Conservation (phyloP, 2,888 invertebrate species). For the Chirona hameri region DNA sequence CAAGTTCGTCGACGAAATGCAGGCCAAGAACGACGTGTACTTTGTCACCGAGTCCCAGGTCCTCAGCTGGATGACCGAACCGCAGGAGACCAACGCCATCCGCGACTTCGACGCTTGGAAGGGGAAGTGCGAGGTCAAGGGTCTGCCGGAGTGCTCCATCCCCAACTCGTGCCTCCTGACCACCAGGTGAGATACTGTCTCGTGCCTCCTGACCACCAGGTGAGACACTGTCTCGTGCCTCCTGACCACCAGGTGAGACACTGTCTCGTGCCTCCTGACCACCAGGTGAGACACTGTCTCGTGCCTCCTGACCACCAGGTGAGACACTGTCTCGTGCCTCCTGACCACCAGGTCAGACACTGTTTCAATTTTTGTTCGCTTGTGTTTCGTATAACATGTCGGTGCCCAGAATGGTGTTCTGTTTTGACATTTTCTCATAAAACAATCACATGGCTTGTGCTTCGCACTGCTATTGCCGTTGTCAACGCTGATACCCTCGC, state of each 20-base stretch:
- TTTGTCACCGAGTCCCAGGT: slow-evolving; percentile 78
- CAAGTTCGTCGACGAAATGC: slow-evolving; percentile 90
- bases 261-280: slow-evolving; percentile 79
- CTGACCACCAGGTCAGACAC: too few relatives aligned
- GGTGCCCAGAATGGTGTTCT: too few relatives aligned
- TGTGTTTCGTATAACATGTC: too few relatives aligned
- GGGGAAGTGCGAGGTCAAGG: slow-evolving; percentile 90
- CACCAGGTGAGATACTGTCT: slow-evolving; percentile 54
- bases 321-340: too few relatives aligned
- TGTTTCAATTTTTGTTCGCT: neutral
- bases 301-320: slow-evolving; percentile 77
- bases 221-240: slow-evolving; percentile 72
- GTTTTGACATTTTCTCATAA: too few relatives aligned
- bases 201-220: slow-evolving; percentile 77
- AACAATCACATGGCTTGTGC: neutral
- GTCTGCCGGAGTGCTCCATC: slow-evolving; percentile 85
- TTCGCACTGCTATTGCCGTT: neutral
- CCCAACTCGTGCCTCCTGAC: slow-evolving; percentile 87
- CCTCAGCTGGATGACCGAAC: slow-evolving; percentile 95
- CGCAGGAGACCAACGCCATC: slow-evolving; percentile 77
- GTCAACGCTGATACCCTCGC: neutral
- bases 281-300: slow-evolving; percentile 69
- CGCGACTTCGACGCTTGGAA: slow-evolving; percentile 94
- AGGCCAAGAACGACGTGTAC: slow-evolving; percentile 82
- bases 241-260: slow-evolving; percentile 67